phyloP scores from a whole-genome alignment of 2,797 vertebrate genomes.

The Emys orbicularis region DNA sequence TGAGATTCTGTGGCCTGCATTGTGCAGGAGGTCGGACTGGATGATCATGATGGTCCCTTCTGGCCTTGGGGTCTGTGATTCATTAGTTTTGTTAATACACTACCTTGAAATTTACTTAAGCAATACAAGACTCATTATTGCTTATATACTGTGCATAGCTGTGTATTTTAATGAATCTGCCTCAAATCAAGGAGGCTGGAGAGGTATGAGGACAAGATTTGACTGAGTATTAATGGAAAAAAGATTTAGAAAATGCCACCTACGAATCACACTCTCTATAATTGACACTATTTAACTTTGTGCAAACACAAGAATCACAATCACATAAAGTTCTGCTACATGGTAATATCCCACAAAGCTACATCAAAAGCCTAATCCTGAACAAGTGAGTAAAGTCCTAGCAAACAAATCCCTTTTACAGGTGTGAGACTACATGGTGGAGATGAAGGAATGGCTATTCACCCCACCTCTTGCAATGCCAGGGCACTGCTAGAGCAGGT shows the following conservation, averaged over 20 bases:
- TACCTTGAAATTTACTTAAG: not conserved
- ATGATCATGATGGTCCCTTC: no score
- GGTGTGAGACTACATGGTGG: not conserved
- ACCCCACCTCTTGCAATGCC: not conserved
- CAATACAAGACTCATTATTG: not conserved
- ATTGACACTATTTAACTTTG: not conserved
- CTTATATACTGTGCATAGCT: not conserved
- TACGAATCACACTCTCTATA: not conserved
- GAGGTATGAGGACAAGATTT: not conserved
- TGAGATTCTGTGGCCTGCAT: no score
- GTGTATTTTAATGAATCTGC: not conserved
- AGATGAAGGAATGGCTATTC: not conserved
- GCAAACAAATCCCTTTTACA: not conserved
- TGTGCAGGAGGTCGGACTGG: no score
- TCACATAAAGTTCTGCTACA: not conserved
- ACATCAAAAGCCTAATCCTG: not conserved
- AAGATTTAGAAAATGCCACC: not conserved
- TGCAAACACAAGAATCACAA: not conserved
- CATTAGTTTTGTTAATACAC: not conserved
- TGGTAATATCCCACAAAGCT: not conserved
- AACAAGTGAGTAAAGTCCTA: not conserved
- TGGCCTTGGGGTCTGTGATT: no score
- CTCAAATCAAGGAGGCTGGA: not conserved
- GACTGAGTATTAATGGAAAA: not conserved
- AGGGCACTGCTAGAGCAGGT: not conserved